These are phyloP conservation scores for Phasia obesa DNA, from an alignment of 2,888 invertebrate species.

Conservation along the genomic window DNA sequence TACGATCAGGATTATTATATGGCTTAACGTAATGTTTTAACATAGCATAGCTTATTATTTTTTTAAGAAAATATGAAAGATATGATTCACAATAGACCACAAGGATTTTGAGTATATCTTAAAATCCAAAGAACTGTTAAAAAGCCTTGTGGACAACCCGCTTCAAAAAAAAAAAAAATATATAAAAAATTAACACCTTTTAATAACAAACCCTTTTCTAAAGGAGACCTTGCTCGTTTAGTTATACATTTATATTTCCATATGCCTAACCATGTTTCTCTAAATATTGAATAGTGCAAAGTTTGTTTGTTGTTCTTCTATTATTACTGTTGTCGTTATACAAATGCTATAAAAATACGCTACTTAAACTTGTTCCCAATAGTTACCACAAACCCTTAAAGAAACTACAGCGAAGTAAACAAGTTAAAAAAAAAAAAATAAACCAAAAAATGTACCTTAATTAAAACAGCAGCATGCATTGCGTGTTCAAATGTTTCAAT, in stretches of 20 bases:
- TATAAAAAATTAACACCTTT: not conserved
- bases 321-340: constrained; percentile 57
- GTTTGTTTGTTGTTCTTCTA: constrained; percentile 33
- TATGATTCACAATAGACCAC: too few relatives aligned
- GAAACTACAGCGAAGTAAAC: constrained; percentile 36
- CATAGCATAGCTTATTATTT: too few relatives aligned
- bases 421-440: constrained; percentile 19
- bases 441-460: constrained; percentile 1
- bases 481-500: constrained; percentile 32
- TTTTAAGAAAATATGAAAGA: too few relatives aligned
- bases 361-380: constrained; percentile 77
- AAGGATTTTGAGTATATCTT: too few relatives aligned
- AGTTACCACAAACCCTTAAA: constrained; percentile 74
- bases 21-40: too few relatives aligned
- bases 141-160: too few relatives aligned
- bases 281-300: constrained; percentile 37
- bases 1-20: too few relatives aligned
- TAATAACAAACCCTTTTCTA: constrained; percentile 25
- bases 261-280: constrained; percentile 41
- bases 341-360: constrained; percentile 57
- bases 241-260: constrained; percentile 38
- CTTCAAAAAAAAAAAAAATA: too few relatives aligned
- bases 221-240: constrained; percentile 51
- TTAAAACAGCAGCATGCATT: constrained; percentile 21
- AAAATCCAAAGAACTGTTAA: too few relatives aligned